These are phyloP conservation scores for Tortrix viridana DNA, from an alignment of 2,888 invertebrate species.

Conservation along the genomic window DNA sequence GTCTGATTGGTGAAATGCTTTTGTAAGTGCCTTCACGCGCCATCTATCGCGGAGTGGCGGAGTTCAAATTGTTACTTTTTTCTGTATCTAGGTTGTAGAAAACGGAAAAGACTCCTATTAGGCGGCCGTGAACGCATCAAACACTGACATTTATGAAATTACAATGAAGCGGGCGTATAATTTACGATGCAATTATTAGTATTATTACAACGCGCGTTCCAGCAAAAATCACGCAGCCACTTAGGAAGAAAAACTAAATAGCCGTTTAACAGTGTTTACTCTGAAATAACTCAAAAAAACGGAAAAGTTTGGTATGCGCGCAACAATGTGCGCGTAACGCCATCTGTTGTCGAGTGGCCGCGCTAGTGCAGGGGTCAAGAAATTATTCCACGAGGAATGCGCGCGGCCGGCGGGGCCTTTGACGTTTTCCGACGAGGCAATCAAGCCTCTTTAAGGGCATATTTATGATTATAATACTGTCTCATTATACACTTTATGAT, in stretches of 20 bases:
- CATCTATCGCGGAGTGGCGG: slow-evolving; percentile 54
- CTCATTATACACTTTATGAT: slow-evolving; percentile 82
- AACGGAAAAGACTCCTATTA: slow-evolving; percentile 40
- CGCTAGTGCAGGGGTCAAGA: slow-evolving; percentile 70
- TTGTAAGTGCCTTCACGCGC: slow-evolving; percentile 42
- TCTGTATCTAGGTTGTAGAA: slow-evolving; percentile 42
- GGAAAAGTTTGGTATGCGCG: slow-evolving; percentile 67
- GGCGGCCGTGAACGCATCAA: slow-evolving; percentile 49
- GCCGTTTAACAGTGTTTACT: slow-evolving; percentile 78
- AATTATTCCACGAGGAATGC: slow-evolving; percentile 74
- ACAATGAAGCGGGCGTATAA: slow-evolving; percentile 66
- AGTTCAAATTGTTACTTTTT: slow-evolving; percentile 25
- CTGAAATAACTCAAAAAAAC: slow-evolving; percentile 73
- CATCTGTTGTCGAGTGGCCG: slow-evolving; percentile 78
- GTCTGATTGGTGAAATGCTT: not conserved
- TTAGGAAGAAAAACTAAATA: slow-evolving; percentile 83
- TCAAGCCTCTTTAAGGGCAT: slow-evolving; percentile 81
- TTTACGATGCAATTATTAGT: slow-evolving; percentile 74
- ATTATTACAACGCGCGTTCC: slow-evolving; percentile 74
- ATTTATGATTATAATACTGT: slow-evolving; percentile 84
- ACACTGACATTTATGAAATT: slow-evolving; percentile 65
- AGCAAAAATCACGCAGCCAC: slow-evolving; percentile 71
- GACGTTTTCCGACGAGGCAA: slow-evolving; percentile 82
- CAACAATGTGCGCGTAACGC: slow-evolving; percentile 76
- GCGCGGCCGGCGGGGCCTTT: slow-evolving; percentile 76